These are phyloP conservation scores for Macroteleia sp. DNA, from an alignment of 2,888 invertebrate species.

Conservation along the genomic window DNA sequence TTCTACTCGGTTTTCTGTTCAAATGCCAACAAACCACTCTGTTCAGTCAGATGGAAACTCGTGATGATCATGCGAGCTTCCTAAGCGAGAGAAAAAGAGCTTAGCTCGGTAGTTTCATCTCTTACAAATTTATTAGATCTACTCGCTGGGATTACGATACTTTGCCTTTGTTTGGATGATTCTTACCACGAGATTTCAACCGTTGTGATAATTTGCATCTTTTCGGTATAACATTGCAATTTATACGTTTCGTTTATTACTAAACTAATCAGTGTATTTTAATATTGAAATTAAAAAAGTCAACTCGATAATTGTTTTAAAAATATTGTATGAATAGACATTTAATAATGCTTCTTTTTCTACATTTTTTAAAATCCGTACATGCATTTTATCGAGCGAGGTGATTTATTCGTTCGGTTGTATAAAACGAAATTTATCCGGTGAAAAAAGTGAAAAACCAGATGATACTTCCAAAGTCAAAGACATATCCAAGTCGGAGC, in stretches of 20 bases:
- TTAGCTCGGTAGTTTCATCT: conserved; percentile 25
- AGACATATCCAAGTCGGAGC: conserved; percentile 10
- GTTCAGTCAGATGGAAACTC: conserved; percentile 25
- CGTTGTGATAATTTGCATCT: background rate
- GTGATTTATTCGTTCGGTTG: too few species aligned
- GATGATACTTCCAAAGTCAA: conserved; percentile 25
- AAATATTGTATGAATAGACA: too few species aligned
- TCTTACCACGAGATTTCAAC: background rate
- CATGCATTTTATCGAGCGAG: too few species aligned
- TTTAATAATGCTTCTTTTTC: too few species aligned
- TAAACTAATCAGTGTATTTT: too few species aligned
- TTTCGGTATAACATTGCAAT: background rate
- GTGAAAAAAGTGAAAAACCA: conserved; percentile 5
- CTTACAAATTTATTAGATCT: conserved; percentile 18
- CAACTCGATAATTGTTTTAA: background rate
- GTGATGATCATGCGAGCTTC: conserved; percentile 26
- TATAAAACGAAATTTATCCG: too few species aligned
- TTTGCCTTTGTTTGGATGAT: conserved; percentile 19
- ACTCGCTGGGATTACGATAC: conserved; percentile 27
- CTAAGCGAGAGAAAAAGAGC: conserved; percentile 25
- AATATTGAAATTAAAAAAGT: too few species aligned
- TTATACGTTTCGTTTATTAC: background rate
- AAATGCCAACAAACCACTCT: conserved; percentile 41
- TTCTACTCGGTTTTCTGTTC: conserved; percentile 25
- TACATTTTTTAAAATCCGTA: too few species aligned